These are phyloP conservation scores for Pagrus major DNA, from an alignment of 2,113 vertebrate species.

Conservation along the genomic window DNA sequence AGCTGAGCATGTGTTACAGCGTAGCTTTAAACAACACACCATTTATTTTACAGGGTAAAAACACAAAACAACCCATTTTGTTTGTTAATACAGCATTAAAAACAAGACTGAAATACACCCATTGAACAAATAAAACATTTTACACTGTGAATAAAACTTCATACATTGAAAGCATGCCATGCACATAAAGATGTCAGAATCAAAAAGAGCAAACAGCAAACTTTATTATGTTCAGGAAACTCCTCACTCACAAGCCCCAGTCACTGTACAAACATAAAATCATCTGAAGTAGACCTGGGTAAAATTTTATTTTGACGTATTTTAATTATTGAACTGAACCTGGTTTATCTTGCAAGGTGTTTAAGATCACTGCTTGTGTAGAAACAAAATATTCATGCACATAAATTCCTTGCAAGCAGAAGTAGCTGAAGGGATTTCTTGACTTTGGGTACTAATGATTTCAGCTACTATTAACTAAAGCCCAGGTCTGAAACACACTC, in stretches of 20 bases:
- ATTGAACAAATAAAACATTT: slow-evolving; percentile 62
- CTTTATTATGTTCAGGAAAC: slow-evolving; percentile 25
- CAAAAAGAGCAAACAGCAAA: slow-evolving; percentile 38
- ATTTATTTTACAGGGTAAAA: slow-evolving; percentile 61
- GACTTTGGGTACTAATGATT: slow-evolving; percentile 1
- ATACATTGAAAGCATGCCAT: slow-evolving; percentile 82
- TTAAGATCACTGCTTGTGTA: slow-evolving; percentile 3
- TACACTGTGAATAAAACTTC: slow-evolving; percentile 65
- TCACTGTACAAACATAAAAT: slow-evolving; percentile 16
- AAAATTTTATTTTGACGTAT: background rate
- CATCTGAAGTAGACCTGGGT: background rate
- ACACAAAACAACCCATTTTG: slow-evolving; percentile 38
- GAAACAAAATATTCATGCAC: slow-evolving; percentile 15
- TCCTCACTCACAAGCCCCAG: slow-evolving; percentile 8
- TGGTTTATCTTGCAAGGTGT: slow-evolving; percentile 2
- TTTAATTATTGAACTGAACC: background rate
- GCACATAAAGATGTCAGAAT: slow-evolving; percentile 68
- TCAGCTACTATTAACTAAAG: background rate
- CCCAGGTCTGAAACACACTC: slow-evolving; percentile 28
- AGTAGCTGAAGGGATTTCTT: background rate
- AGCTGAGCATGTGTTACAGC: slow-evolving; percentile 57
- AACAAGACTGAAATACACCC: slow-evolving; percentile 57
- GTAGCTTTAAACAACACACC: slow-evolving; percentile 52
- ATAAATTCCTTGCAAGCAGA: slow-evolving; percentile 7
- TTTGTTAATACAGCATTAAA: slow-evolving; percentile 71